These are phyloP conservation scores for Poeciliopsis gracilis DNA, from an alignment of 2,797 vertebrate genomes.

Conservation along the genomic window DNA sequence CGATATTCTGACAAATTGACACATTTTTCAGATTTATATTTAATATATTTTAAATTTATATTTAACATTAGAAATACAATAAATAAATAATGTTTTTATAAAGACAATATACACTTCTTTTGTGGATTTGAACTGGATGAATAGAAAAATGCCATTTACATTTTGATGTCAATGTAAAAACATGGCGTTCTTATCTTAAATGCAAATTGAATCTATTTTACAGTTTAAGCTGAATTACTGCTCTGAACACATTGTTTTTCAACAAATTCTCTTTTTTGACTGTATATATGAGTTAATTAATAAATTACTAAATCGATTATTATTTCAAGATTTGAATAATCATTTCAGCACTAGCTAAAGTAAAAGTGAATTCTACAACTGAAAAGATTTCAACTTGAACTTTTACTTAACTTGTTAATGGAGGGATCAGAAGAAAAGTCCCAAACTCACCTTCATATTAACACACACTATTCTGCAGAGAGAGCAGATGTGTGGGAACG, in stretches of 20 bases:
- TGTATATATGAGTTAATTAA: neutral
- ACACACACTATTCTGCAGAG: conserved; percentile 93
- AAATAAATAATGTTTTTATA: neutral
- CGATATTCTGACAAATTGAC: too few species aligned
- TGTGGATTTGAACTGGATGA: neutral
- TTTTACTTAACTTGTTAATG: too few species aligned
- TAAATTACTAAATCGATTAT: neutral
- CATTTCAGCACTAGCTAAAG: neutral
- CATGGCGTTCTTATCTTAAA: neutral
- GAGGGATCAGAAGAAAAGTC: too few species aligned
- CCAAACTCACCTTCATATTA: conserved; percentile 91
- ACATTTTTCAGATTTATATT: too few species aligned
- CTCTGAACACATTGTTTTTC: neutral
- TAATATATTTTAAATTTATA: too few species aligned
- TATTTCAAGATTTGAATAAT: neutral
- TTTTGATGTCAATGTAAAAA: too few species aligned
- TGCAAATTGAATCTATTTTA: neutral
- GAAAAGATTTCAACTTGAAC: too few species aligned
- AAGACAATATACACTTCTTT: too few species aligned
- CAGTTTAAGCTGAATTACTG: neutral
- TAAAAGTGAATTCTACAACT: neutral
- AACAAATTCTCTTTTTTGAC: neutral
- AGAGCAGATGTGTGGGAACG: conserved; percentile 97
- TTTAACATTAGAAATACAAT: too few species aligned
- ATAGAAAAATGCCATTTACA: neutral